Evolutionary conservation across 2,797 vertebrate genomes (phyloP).

Genomic region (Cuniculus paca): DNA sequence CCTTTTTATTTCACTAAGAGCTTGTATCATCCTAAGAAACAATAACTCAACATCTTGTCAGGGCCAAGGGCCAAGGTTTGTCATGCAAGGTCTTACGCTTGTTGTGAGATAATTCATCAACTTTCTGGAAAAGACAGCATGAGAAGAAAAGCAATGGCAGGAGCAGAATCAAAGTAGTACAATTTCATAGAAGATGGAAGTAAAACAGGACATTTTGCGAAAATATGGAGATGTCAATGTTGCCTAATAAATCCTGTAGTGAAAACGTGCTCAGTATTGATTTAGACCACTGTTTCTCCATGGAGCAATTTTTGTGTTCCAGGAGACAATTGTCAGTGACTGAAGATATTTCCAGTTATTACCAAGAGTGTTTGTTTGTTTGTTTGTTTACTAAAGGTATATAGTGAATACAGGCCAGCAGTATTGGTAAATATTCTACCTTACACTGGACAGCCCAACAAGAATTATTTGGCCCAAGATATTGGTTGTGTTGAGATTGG

Average conservation of each 20-base stretch:
- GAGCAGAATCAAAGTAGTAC: background rate
- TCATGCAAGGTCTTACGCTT: background rate
- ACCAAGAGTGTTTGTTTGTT: background rate
- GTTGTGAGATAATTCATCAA: background rate
- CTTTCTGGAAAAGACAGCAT: background rate
- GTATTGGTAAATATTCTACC: background rate
- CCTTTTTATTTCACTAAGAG: background rate
- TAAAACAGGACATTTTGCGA: background rate
- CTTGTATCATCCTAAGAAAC: background rate
- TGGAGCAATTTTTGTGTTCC: background rate
- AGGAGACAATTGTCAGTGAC: background rate
- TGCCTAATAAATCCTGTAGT: background rate
- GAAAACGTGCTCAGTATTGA: background rate
- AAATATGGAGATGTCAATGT: background rate
- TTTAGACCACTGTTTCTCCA: background rate
- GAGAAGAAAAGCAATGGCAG: background rate
- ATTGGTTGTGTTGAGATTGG: background rate
- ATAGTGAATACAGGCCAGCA: background rate
- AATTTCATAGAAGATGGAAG: background rate
- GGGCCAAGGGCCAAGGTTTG: background rate
- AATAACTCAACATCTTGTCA: slow-evolving; percentile 44
- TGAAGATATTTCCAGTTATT: background rate
- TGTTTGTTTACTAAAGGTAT: background rate
- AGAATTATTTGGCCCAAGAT: background rate
- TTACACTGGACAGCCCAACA: too few relatives aligned